Percentiles rank a stretch among this genome's conserved stretches.
Evolutionary conservation across 53 echinoderm and acorn worm genomes (phyloP).

Genomic region (Stichopus horrens): DNA sequence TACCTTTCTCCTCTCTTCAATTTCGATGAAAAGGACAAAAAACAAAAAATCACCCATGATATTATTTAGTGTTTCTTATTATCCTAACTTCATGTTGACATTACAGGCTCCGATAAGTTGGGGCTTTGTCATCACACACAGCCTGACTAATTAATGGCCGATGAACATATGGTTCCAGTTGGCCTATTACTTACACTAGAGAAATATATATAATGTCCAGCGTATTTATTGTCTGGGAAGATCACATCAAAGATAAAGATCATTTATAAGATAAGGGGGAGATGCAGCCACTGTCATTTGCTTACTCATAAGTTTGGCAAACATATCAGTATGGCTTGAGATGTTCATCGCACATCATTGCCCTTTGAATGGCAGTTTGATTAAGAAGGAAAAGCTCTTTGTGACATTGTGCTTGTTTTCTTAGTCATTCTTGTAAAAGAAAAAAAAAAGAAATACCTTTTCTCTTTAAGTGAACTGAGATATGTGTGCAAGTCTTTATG

Average conservation of each 20-base stretch:
- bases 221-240: no score
- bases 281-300: neutral
- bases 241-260: no score
- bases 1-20: no score
- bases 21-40: no score
- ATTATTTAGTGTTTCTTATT: no score
- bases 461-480: neutral
- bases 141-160: neutral
- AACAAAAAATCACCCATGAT: no score
- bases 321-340: neutral
- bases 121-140: neutral
- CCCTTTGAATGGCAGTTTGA: neutral
- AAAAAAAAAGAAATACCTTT: neutral
- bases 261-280: no score
- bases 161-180: neutral
- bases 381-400: neutral
- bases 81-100: no score
- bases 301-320: neutral
- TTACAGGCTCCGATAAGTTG: no score
- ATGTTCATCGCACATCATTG: no score
- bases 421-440: neutral
- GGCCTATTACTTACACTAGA: neutral
- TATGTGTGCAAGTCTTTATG: no score
- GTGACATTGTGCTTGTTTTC: neutral
- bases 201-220: no score